phyloP scores from a whole-genome alignment of 2,888 invertebrate species.

The Malthinus seriepunctatus region DNA sequence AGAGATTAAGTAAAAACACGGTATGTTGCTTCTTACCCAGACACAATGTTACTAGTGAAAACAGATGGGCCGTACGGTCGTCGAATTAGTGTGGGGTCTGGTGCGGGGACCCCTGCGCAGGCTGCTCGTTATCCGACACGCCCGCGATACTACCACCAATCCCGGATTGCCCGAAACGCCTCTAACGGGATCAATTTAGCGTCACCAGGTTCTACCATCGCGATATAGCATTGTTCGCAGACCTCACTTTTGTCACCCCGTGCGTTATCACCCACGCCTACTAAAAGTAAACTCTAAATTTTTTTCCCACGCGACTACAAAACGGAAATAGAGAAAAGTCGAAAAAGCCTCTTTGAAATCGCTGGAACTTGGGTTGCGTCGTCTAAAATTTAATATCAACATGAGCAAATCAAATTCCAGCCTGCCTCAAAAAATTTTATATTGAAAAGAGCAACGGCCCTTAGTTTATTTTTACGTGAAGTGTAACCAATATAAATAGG shows the following conservation, averaged over 20 bases:
- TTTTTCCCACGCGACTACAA: slow-evolving; percentile 27
- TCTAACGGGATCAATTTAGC: slow-evolving; percentile 35
- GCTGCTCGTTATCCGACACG: slow-evolving; percentile 29
- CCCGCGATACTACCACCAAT: slow-evolving; percentile 23
- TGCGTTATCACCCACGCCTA: slow-evolving; percentile 39
- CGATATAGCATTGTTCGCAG: slow-evolving; percentile 38
- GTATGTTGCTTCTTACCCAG: slow-evolving; percentile 58
- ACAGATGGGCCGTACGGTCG: slow-evolving; percentile 50
- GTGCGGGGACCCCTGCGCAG: slow-evolving; percentile 39
- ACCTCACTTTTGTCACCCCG: slow-evolving; percentile 35
- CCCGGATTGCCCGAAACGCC: slow-evolving; percentile 32
- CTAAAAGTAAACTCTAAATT: slow-evolving; percentile 25
- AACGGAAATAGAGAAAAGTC: slow-evolving; percentile 35
- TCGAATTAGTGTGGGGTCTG: slow-evolving; percentile 50
- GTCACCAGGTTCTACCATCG: slow-evolving; percentile 35
- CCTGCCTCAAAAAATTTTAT: slow-evolving; percentile 44
- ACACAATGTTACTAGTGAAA: slow-evolving; percentile 59
- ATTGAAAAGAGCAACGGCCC: slow-evolving; percentile 39
- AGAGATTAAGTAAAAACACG: slow-evolving; percentile 64
- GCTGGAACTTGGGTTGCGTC: slow-evolving; percentile 13
- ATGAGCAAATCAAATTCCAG: slow-evolving; percentile 41
- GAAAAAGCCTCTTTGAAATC: slow-evolving; percentile 31
- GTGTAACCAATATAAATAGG: slow-evolving; percentile 43
- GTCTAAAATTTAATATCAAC: slow-evolving; percentile 42
- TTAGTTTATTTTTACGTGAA: slow-evolving; percentile 47